These are phyloP conservation scores for Drosophila hydei DNA, from an alignment of 1,140 invertebrate species.

Conservation along the genomic window DNA sequence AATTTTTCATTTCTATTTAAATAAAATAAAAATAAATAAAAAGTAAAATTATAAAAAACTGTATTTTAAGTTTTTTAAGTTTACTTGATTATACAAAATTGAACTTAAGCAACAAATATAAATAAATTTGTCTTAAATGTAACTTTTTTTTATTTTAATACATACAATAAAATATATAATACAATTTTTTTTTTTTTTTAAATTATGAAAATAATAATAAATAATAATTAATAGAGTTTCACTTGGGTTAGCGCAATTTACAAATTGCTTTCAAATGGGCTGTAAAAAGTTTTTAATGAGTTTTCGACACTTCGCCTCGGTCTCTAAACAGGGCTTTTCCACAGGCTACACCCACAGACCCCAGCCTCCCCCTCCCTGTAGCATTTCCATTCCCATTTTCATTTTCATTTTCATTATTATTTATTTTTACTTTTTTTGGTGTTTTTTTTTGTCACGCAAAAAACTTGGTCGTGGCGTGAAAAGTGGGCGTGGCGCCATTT, in stretches of 20 bases:
- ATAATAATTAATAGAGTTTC: slow-evolving; percentile 68
- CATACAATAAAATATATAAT: too few species aligned
- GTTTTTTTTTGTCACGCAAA: slow-evolving; percentile 13
- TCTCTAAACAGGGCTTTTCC: slow-evolving; percentile 29
- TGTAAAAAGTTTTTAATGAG: slow-evolving; percentile 83
- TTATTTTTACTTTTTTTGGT: slow-evolving; percentile 60
- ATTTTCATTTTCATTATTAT: slow-evolving; percentile 69
- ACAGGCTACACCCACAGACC: not conserved
- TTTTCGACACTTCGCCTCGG: slow-evolving; percentile 57
- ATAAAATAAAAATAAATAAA: not conserved
- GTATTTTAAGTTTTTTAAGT: too few species aligned
- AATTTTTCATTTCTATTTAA: too few species aligned
- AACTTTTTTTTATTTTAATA: slow-evolving; percentile 1
- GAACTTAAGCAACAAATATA: too few species aligned
- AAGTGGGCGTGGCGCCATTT: slow-evolving; percentile 55
- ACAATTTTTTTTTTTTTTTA: not conserved
- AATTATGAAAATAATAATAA: slow-evolving; percentile 25
- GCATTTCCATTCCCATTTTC: slow-evolving; percentile 66
- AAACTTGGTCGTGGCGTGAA: slow-evolving; percentile 22
- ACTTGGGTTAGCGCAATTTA: slow-evolving; percentile 64
- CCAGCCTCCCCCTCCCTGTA: not conserved
- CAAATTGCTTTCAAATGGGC: slow-evolving; percentile 83
- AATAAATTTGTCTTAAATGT: not conserved
- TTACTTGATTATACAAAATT: too few species aligned
- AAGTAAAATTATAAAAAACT: not conserved